These are phyloP conservation scores for Dromas ardeola DNA, from an alignment of 2,113 vertebrate species.

Conservation along the genomic window DNA sequence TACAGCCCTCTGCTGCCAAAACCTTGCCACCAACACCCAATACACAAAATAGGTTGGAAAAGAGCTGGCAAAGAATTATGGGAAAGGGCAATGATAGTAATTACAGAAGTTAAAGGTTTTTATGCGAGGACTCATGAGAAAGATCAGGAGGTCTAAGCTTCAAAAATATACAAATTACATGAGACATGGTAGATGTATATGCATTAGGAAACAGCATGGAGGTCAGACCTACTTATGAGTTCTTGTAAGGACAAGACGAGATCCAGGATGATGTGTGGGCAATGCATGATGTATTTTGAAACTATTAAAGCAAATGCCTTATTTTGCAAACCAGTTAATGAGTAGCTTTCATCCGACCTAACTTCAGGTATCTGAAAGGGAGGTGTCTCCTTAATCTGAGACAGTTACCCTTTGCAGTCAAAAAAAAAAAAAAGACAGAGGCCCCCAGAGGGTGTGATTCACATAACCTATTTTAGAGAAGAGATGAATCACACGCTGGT, in stretches of 20 bases:
- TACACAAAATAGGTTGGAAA: not conserved
- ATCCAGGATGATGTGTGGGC: not conserved
- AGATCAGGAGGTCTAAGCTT: not conserved
- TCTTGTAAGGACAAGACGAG: not conserved
- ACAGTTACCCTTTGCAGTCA: not conserved
- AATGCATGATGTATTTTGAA: not conserved
- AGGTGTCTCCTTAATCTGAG: not conserved
- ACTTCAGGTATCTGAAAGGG: not conserved
- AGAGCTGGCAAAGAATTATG: not conserved
- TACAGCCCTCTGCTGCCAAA: not conserved
- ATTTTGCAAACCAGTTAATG: not conserved
- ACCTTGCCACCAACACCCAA: not conserved
- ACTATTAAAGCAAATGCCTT: not conserved
- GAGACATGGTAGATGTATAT: not conserved
- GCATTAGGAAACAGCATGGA: not conserved
- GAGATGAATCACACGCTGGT: not conserved
- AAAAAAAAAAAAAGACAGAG: not conserved
- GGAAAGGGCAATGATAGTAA: not conserved
- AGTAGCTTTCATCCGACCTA: not conserved
- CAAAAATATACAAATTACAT: not conserved
- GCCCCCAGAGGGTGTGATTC: constrained; percentile 15
- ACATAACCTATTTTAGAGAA: constrained; percentile 2
- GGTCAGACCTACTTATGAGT: not conserved
- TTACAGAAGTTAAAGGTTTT: not conserved
- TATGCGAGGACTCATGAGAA: not conserved